Evolutionary conservation across 2,113 vertebrate genomes (phyloP).

Genomic region (Cettia cetti): DNA sequence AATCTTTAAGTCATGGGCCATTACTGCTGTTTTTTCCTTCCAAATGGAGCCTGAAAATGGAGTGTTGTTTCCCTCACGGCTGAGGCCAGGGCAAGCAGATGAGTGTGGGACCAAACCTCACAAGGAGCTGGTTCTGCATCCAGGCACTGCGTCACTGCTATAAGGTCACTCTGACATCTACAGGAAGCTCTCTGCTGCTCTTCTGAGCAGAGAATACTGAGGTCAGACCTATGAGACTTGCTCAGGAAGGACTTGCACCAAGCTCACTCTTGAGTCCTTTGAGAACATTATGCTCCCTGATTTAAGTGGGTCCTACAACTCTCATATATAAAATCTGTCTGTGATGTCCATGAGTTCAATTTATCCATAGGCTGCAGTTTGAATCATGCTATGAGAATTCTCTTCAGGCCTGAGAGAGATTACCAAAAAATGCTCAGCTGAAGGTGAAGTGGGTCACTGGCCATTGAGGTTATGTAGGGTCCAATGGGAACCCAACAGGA

Average conservation of each 20-base stretch:
- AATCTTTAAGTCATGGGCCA: not conserved
- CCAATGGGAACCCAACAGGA: not conserved
- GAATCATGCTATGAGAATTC: not conserved
- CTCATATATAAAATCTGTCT: not conserved
- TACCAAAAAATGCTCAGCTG: not conserved
- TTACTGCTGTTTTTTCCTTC: not conserved
- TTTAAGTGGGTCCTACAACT: not conserved
- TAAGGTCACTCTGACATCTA: not conserved
- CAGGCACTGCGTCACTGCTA: fast-evolving
- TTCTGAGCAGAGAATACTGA: not conserved
- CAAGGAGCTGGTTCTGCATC: not conserved
- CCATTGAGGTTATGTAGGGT: not conserved
- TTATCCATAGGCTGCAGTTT: not conserved
- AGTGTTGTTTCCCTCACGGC: not conserved
- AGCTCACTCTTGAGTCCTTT: not conserved
- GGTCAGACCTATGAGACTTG: not conserved
- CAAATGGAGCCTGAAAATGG: not conserved
- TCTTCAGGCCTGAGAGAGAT: not conserved
- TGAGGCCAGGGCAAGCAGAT: not conserved
- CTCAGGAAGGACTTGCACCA: not conserved
- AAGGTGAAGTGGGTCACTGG: not conserved
- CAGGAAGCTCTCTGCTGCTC: not conserved
- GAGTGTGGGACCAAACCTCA: not conserved
- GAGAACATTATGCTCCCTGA: not conserved
- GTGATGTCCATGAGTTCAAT: not conserved